Conservation (phyloP, 2,113 vertebrate species). For the Paraplagusia blochii region DNA sequence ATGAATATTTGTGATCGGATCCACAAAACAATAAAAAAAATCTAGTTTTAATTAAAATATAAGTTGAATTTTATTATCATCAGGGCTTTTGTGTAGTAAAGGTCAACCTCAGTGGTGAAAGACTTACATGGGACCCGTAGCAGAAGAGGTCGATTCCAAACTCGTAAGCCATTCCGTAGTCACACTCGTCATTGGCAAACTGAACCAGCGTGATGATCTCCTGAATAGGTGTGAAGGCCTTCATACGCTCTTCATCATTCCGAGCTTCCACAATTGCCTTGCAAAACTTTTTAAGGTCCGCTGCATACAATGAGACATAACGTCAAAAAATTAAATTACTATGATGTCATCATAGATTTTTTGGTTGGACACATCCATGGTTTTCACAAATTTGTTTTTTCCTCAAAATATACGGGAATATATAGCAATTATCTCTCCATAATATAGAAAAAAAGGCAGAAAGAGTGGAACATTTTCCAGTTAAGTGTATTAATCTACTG, state of each 20-base stretch:
- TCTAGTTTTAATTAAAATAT: neutral
- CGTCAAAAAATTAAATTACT: neutral
- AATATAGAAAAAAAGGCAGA: too few species aligned
- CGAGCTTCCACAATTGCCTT: conserved; percentile 87
- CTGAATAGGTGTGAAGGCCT: conserved; percentile 91
- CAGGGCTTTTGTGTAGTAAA: too few species aligned
- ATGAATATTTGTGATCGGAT: neutral
- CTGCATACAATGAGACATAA: conserved; percentile 40
- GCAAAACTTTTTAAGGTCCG: conserved; percentile 88
- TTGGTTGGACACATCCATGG: too few species aligned
- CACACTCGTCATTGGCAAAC: conserved; percentile 98
- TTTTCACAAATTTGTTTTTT: too few species aligned
- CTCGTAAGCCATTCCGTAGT: conserved; percentile 97
- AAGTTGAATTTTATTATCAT: too few species aligned
- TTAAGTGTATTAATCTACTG: too few species aligned
- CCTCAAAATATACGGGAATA: neutral
- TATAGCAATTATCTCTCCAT: too few species aligned
- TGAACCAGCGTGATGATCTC: conserved; percentile 95
- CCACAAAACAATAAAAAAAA: neutral
- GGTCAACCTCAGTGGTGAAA: neutral
- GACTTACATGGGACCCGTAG: conserved; percentile 91
- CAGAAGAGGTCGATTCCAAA: conserved; percentile 94
- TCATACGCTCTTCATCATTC: conserved; percentile 84
- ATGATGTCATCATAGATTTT: neutral
- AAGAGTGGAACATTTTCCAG: too few species aligned